phyloP scores from a whole-genome alignment of 2,888 invertebrate species.

The Bombylius discolor region DNA sequence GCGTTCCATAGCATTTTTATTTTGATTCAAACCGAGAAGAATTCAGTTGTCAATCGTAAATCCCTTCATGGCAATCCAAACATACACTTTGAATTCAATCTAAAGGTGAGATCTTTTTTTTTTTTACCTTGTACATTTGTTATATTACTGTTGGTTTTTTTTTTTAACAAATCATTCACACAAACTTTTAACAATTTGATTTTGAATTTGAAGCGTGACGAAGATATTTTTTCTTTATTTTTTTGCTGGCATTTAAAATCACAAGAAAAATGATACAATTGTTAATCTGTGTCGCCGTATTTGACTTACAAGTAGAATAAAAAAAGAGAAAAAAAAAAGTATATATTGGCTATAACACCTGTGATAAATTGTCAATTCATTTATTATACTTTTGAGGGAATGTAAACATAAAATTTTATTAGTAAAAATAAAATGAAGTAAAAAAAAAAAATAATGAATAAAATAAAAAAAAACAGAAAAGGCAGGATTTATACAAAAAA shows the following conservation, averaged over 20 bases:
- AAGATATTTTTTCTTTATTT: neutral
- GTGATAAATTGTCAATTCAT: constrained; percentile 12
- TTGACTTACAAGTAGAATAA: neutral
- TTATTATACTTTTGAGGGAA: constrained; percentile 4
- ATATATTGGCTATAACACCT: constrained; percentile 1
- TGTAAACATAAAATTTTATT: constrained; percentile 1
- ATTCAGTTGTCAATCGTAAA: constrained; percentile 5
- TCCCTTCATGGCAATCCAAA: constrained; percentile 3
- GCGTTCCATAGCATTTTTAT: neutral
- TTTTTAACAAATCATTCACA: neutral
- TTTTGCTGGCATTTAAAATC: constrained; percentile 1
- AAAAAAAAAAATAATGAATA: no score
- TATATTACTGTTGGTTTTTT: neutral
- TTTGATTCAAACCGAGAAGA: neutral
- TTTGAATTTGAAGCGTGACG: constrained; percentile 5
- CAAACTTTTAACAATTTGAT: neutral
- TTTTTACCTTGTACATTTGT: neutral
- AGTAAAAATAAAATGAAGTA: neutral
- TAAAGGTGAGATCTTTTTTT: constrained; percentile 4
- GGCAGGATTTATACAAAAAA: no score
- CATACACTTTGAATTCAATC: constrained; percentile 5
- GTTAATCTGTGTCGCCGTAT: neutral
- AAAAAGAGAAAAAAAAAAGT: neutral
- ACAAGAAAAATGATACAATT: constrained; percentile 6
- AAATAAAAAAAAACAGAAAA: no score